Conservation (phyloP, 1,140 invertebrate species). For the Zophobas morio region DNA sequence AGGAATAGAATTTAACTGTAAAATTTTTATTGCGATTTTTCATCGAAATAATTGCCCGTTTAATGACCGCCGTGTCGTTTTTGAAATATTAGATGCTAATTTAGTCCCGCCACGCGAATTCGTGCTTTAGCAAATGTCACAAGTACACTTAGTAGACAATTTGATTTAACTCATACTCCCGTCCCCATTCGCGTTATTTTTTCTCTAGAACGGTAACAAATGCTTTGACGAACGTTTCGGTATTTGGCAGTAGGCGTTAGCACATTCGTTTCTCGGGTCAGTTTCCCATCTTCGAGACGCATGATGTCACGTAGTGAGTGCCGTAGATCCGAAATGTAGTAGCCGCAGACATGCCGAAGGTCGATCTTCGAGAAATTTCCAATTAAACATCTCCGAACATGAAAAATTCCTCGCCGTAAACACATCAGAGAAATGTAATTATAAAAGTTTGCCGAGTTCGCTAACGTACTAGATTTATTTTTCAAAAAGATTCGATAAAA, state of each 20-base stretch:
- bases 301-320: constrained; percentile 37
- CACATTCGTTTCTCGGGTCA: constrained; percentile 26
- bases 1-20: too few relatives aligned
- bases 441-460: neutral
- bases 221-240: constrained; percentile 28
- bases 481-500: neutral
- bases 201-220: constrained; percentile 8
- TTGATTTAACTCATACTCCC: neutral
- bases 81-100: too few relatives aligned
- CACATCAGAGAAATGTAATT: constrained; percentile 2
- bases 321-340: constrained; percentile 13
- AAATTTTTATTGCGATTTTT: neutral
- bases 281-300: constrained; percentile 24
- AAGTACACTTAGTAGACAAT: too few relatives aligned
- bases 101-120: too few relatives aligned
- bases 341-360: constrained; percentile 7
- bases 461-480: neutral
- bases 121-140: too few relatives aligned
- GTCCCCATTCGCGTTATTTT: constrained; percentile 1
- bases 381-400: constrained; percentile 5
- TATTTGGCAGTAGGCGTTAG: constrained; percentile 22
- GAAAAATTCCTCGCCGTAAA: constrained; percentile 1
- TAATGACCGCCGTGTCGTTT: too few relatives aligned
- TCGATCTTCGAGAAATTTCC: constrained; percentile 11
- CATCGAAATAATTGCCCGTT: neutral